Base-by-base conservation (phyloP, 2,797 vertebrate species). In the Nothura maculosa region DNA sequence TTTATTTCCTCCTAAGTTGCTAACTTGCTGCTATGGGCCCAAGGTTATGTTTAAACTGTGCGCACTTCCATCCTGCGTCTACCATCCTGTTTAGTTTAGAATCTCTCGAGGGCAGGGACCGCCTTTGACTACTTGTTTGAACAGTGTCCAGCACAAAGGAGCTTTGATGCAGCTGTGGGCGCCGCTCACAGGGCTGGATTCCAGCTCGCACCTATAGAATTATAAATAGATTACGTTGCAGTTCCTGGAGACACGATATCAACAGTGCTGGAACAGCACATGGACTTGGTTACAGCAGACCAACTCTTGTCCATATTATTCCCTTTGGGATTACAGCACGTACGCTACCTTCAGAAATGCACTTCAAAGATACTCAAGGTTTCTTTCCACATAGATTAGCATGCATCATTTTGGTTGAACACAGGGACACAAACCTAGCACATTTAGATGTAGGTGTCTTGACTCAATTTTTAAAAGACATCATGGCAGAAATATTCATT, bases 51-150 rank as follows among this genome's bases (percentile, higher is more conserved):
- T 85, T 95, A 93, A 94, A 48, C 66, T 72, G 66, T 50, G 57
- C 21, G 0, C 68, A 52, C 81, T 87, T 66, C 68, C 54, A 64
- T 45, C 42, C 48, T 72, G 52, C 45, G 54, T 68, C 87, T 96
- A 72, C 45, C 61, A 85, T 72, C 82, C 54, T 85, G 68, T 92
- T 95, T 74, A 85, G 76, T 9, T 70, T 77, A 84, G 77, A 93
- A 93, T 87, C 79, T 82, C n/a, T 0, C 36, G 80, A 82, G 76
- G 84, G 93, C 84, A 89, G 66, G 80, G 55, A 92, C 89, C 87
- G 76, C 77, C 62, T 94, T 80, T 94, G 84, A 78, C 83, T 90
- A 47, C 78, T 90, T 95, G 92, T 95, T 94, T 95, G 88, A 94
- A 92, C 85, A 93, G 67, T 63, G 69, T 89, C 63, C 91, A 96